phyloP scores from a whole-genome alignment of 2,888 invertebrate genomes.

The Acrobasis consociella region DNA sequence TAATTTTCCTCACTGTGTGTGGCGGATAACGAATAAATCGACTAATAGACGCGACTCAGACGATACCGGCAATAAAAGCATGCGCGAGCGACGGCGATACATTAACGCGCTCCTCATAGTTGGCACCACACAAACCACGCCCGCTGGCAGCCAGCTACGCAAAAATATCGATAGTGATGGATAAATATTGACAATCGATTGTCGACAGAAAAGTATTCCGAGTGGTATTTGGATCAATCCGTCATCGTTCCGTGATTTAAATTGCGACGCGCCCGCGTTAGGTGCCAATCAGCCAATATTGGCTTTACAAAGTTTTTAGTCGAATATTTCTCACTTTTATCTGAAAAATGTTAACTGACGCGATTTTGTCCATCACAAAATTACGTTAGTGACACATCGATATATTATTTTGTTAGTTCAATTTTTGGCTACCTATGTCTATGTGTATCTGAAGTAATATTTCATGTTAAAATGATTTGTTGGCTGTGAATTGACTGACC shows the following conservation, averaged over 20 bases:
- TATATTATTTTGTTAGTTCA: background rate
- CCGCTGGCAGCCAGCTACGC: constrained; percentile 62
- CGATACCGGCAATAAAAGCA: constrained; percentile 62
- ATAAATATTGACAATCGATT: constrained; percentile 45
- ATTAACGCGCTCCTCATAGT: constrained; percentile 81
- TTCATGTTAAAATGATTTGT: constrained; percentile 18
- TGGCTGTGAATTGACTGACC: constrained; percentile 13
- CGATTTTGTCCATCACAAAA: background rate
- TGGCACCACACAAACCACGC: constrained; percentile 73
- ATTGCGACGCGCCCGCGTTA: background rate
- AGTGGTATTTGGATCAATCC: constrained; percentile 33
- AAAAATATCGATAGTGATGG: constrained; percentile 64
- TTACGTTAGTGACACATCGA: background rate
- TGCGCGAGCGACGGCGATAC: constrained; percentile 64
- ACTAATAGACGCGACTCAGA: constrained; percentile 59
- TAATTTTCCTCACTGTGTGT: constrained; percentile 46
- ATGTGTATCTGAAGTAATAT: background rate
- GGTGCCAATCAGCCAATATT: constrained; percentile 23
- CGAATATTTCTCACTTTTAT: background rate
- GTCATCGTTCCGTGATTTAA: constrained; percentile 23
- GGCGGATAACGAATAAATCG: constrained; percentile 52
- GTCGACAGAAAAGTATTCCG: constrained; percentile 50
- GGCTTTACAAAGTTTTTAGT: constrained; percentile 1
- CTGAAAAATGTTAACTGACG: constrained; percentile 3
- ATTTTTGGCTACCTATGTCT: constrained; percentile 1